phyloP scores from a whole-genome alignment of 2,113 vertebrate species.

The Butastur rufipennis region DNA sequence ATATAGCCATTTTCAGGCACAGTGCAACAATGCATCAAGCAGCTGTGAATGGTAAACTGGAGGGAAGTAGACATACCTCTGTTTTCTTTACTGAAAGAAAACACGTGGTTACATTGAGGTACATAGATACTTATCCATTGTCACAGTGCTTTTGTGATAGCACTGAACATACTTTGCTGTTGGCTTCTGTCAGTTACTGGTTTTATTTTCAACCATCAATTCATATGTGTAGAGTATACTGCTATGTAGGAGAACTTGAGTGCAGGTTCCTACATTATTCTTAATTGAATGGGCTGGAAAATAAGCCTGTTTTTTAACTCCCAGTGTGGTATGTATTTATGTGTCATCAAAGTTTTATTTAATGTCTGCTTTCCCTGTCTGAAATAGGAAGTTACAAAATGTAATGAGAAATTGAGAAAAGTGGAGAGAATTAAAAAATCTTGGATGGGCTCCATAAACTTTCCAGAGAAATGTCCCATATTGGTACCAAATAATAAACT shows the following conservation, averaged over 20 bases:
- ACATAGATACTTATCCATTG: background rate
- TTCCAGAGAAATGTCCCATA: background rate
- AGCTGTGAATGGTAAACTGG: background rate
- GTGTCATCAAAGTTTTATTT: background rate
- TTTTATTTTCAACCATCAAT: background rate
- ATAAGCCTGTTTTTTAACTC: constrained; percentile 30
- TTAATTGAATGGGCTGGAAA: constrained; percentile 53
- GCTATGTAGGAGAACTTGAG: background rate
- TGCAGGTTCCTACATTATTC: background rate
- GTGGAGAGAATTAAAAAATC: background rate
- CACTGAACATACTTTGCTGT: background rate
- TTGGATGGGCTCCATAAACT: background rate
- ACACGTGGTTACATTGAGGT: background rate
- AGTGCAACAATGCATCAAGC: background rate
- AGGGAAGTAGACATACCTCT: background rate
- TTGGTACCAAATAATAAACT: background rate
- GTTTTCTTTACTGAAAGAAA: background rate
- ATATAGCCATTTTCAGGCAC: background rate
- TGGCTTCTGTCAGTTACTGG: background rate
- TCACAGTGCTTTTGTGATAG: background rate
- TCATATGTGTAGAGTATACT: background rate
- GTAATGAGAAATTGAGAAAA: background rate
- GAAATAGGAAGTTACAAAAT: background rate
- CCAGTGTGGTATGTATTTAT: constrained; percentile 12
- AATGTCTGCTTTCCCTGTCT: background rate